phyloP scores from a whole-genome alignment of 2,797 vertebrate species.

The Sebastiscus tertius region DNA sequence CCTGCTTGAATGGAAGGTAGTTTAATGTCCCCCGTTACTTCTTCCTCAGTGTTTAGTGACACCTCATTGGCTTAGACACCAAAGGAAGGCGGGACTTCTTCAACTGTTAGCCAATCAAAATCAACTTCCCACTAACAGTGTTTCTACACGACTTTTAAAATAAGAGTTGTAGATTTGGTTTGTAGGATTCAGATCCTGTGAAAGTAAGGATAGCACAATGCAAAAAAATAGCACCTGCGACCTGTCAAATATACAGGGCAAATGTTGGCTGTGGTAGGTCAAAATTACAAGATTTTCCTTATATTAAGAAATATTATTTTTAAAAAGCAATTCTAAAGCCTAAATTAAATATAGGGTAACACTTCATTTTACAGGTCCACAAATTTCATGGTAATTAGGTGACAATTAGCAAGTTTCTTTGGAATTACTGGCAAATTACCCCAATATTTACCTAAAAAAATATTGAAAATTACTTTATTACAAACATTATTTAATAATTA shows the following conservation, averaged over 20 bases:
- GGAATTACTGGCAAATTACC: rapidly evolving
- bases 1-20: neutral
- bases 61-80: slow-evolving; percentile 31
- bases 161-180: slow-evolving; percentile 2
- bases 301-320: no score
- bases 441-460: no score
- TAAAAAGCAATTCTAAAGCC: no score
- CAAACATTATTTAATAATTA: no score
- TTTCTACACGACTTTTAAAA: slow-evolving; percentile 31
- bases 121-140: neutral
- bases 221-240: no score
- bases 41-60: neutral
- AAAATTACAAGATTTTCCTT: no score
- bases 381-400: no score
- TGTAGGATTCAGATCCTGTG: neutral
- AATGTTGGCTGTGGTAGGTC: no score
- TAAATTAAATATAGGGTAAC: no score
- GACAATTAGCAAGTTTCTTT: no score
- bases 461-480: no score
- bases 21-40: neutral
- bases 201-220: neutral
- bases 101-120: neutral
- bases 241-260: no score
- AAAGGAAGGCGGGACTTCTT: slow-evolving; percentile 20
- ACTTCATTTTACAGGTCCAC: rapidly evolving